phyloP scores from a whole-genome alignment of 2,888 invertebrate species.

The Philopedon plagiatum region DNA sequence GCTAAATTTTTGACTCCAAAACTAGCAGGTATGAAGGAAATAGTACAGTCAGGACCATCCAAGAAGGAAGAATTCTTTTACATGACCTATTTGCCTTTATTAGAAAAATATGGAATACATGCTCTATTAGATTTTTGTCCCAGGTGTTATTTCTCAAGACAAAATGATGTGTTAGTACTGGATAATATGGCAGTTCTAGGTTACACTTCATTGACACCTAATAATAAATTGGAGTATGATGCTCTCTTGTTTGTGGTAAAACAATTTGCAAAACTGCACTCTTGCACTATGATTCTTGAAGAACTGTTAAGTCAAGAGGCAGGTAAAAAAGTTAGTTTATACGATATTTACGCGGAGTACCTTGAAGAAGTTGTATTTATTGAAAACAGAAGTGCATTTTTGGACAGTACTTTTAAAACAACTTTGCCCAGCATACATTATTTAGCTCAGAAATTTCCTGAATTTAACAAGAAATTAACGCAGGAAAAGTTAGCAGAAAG shows the following conservation, averaged over 20 bases:
- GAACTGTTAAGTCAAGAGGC: slow-evolving; percentile 52
- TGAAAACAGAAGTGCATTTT: neutral
- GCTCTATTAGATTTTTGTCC: slow-evolving; percentile 59
- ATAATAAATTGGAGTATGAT: slow-evolving; percentile 49
- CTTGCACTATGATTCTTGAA: slow-evolving; percentile 62
- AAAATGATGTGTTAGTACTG: slow-evolving; percentile 63
- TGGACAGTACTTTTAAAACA: neutral
- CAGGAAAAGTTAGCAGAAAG: too few species aligned
- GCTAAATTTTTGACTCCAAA: slow-evolving; percentile 38
- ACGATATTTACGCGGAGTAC: slow-evolving; percentile 58
- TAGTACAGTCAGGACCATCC: slow-evolving; percentile 51
- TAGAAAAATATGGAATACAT: slow-evolving; percentile 59
- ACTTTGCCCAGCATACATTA: too few species aligned
- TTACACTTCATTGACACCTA: slow-evolving; percentile 43
- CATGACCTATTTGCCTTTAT: slow-evolving; percentile 62
- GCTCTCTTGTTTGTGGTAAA: slow-evolving; percentile 53
- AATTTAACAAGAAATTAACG: too few species aligned
- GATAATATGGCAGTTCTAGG: slow-evolving; percentile 62
- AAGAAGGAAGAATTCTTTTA: slow-evolving; percentile 65
- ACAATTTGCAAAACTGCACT: slow-evolving; percentile 60
- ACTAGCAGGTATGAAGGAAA: slow-evolving; percentile 48
- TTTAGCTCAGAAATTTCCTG: too few species aligned
- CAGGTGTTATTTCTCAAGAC: slow-evolving; percentile 62
- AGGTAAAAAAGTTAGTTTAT: slow-evolving; percentile 54
- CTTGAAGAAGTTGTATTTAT: slow-evolving; percentile 43